A percentile compares a stretch with the other conserved stretches of the same genome.
phyloP scores from a whole-genome alignment of 2,888 invertebrate species.

The Steinernema hermaphroditum region DNA sequence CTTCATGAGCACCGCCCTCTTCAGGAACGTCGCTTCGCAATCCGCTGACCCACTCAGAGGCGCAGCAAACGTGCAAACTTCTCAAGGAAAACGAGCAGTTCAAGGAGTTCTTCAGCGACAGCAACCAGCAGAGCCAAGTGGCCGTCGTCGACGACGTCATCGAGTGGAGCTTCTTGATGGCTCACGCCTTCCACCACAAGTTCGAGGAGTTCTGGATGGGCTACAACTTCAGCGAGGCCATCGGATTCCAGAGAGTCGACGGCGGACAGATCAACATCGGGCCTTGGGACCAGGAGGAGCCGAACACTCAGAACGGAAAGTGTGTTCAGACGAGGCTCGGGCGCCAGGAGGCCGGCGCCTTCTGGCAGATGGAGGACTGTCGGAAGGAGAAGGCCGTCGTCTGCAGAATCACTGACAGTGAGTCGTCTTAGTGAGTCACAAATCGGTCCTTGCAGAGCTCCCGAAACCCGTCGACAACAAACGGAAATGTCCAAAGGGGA shows the following conservation, averaged over 20 bases:
- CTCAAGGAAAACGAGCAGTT: neutral
- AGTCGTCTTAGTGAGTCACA: too few relatives aligned
- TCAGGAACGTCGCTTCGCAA: neutral
- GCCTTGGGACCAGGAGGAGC: constrained; percentile 5
- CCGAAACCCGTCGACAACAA: neutral
- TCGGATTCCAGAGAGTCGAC: constrained; percentile 1
- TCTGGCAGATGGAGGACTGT: constrained; percentile 20
- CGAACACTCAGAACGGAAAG: neutral
- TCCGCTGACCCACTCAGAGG: neutral
- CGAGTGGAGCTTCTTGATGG: constrained; percentile 23
- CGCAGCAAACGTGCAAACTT: neutral
- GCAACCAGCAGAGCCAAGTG: neutral
- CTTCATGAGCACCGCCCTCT: neutral
- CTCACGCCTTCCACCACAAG: neutral
- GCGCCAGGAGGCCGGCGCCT: neutral
- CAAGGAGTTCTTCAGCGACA: neutral
- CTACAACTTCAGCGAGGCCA: neutral
- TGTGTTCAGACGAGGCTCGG: constrained; percentile 10
- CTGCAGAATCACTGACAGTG: constrained; percentile 12
- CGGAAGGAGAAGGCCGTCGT: neutral
- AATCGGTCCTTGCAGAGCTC: neutral
- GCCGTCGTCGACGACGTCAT: constrained; percentile 18
- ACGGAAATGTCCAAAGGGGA: neutral
- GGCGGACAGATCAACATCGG: constrained; percentile 5
- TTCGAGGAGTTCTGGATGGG: constrained; percentile 23